phyloP scores from a whole-genome alignment of 2,113 vertebrate species.

The Ia io region DNA sequence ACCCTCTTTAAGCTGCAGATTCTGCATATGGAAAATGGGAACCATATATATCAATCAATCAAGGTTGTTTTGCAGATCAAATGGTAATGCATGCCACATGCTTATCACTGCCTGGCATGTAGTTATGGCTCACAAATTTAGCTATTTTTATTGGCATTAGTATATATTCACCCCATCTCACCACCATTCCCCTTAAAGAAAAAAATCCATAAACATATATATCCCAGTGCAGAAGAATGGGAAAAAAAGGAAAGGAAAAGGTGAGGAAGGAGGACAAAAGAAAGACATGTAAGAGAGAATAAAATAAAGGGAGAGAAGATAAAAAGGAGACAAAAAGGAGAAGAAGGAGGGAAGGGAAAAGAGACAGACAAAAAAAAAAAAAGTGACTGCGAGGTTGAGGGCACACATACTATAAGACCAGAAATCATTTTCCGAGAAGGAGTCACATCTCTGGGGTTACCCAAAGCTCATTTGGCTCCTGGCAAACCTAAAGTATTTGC shows the following conservation, averaged over 20 bases:
- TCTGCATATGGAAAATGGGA: background rate
- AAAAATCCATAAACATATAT: background rate
- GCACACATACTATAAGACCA: slow-evolving; percentile 14
- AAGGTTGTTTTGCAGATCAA: background rate
- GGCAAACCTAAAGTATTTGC: slow-evolving; percentile 68
- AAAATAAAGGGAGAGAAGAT: background rate
- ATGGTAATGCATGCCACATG: background rate
- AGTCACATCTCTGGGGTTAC: slow-evolving; percentile 73
- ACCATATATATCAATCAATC: background rate
- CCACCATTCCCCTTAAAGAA: background rate
- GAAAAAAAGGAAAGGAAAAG: background rate
- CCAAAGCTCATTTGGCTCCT: slow-evolving; percentile 75
- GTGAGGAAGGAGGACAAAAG: background rate
- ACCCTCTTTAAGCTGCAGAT: background rate
- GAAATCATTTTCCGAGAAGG: slow-evolving; percentile 65
- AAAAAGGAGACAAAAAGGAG: background rate
- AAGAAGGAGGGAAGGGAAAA: background rate
- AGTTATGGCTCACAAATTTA: background rate
- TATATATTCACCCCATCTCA: background rate
- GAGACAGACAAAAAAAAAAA: background rate
- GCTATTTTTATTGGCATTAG: background rate
- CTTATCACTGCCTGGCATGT: background rate
- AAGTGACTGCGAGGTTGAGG: background rate
- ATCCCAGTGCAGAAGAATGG: background rate
- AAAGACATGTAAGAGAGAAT: background rate